phyloP scores from a whole-genome alignment of 1,140 invertebrate species.

The Bradysia coprophila region DNA sequence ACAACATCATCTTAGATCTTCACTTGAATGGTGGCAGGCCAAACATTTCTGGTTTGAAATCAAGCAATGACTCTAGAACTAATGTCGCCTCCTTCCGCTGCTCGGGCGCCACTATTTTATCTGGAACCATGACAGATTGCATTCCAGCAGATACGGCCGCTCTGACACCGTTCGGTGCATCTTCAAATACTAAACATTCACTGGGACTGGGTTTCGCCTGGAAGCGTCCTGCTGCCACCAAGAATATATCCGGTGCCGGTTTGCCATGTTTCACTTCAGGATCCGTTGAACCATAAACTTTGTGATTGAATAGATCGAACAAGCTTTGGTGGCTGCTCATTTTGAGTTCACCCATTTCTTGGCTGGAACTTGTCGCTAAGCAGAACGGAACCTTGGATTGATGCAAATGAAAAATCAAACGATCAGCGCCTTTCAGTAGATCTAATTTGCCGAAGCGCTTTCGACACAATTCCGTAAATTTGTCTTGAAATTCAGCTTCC shows the following conservation, averaged over 20 bases:
- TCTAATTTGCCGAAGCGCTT: neutral
- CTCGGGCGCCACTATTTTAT: constrained; percentile 39
- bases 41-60: constrained; percentile 74
- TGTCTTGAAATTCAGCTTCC: constrained; percentile 41
- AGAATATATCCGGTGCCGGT: constrained; percentile 60
- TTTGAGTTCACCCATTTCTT: constrained; percentile 39
- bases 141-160: constrained; percentile 66
- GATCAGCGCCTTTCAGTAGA: neutral
- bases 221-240: constrained; percentile 50
- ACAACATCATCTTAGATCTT: too few relatives aligned
- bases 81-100: constrained; percentile 44
- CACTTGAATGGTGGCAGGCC: constrained; percentile 71
- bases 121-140: constrained; percentile 79
- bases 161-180: constrained; percentile 74
- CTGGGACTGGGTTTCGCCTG: constrained; percentile 28
- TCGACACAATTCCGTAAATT: constrained; percentile 30
- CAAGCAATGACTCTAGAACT: constrained; percentile 50
- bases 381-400: constrained; percentile 36
- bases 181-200: constrained; percentile 78
- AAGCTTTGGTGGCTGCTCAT: constrained; percentile 45
- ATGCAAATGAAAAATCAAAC: neutral
- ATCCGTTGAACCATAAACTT: constrained; percentile 48
- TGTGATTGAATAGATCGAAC: constrained; percentile 41
- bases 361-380: constrained; percentile 47
- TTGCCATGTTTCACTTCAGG: constrained; percentile 56